Evolutionary conservation across 2,113 vertebrate species (phyloP), one percentile per base, ranked within the genome.

Genomic region (Shinisaurus crocodilurus): DNA sequence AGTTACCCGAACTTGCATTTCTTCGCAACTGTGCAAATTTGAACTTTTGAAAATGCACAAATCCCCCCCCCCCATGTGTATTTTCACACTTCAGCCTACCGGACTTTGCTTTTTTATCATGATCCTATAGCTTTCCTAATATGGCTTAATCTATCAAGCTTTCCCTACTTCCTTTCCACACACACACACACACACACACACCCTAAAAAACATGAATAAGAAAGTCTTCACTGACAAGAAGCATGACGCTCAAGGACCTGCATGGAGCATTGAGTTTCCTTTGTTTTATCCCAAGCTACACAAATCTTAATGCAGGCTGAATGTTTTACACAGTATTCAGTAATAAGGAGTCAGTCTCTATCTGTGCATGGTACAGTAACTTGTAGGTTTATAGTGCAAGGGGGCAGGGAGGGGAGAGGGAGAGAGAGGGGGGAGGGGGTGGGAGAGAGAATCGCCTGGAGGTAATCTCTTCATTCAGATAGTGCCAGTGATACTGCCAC

Each of bases 211-310:
- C 60, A 63, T 63, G 16, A 63, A 63, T 63, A 63, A 63, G 60
- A 89, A 89, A 40, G 57, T 40, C 65, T 57, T 81, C 37, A n/a
- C 45, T 40, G 65, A 16, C 23, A 15, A 72, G 48, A 74, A n/a
- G 32, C 29, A 45, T 88, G 29, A 79, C 1, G 9, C 34, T 57
- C 69, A 54, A 57, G 69, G 48, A 60, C 40, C 2, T 77, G 27
- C 50, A 72, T 2, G 20, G 70, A 76, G 70, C 57, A 84, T 27
- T 76, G 70, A 25, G 6, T 32, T 27, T 67, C 57, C 72, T 81
- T 85, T 92, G 75, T 81, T 91, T 94, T 88, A 89, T 88, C 91
- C 89, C 34, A 84, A 93, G 90, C n/a, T 32, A 48, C 69, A n/a
- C 23, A 76, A 70, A 54, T 70, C 60, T 76, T 77, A 88, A 79